Base-by-base conservation (phyloP, 2,113 vertebrate species). In the Tenrec ecaudatus region DNA sequence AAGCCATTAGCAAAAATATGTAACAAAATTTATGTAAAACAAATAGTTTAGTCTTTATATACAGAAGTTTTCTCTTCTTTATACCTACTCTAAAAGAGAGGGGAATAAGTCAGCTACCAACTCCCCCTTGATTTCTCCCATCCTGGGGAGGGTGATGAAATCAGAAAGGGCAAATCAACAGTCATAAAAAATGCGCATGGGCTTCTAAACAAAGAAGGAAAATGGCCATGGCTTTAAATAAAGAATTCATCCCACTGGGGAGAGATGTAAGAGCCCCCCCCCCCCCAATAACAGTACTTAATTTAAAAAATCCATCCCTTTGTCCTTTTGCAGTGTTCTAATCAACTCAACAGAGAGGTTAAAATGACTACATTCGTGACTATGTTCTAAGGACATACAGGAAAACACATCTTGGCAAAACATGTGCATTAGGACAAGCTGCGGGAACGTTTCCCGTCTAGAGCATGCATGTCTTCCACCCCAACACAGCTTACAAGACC, bases 381-480 rank as follows among this genome's bases (percentile, higher is more conserved):
- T 93, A 27, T 4, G 71, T 86, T 90, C 73, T 88, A 84, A 96
- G 96, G 85, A 90, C 87, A 76, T 97, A 97, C 94, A 95, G 93
- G 78, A 79, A 88, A 58, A 62, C 90, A 96, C 96, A 94, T 95
- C 96, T 97, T 92, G 91, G 95, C 88, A 97, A 95, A 98, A 98
- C 97, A 98, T 97, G 95, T 96, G 98, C 98, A 79, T 91, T 86
- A 97, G 96, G 97, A 98, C 98, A 95, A 94, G 93, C 96, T 11
- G 93, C 95, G 79, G 84, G 82, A 43, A 89, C 91, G 0, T 36
- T 78, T 92, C 88, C 94, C 87, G 47, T 81, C 81, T 66, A 97
- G 95, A 96, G 98, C 99, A 99, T 99, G 99, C 99, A 98, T 20
- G 79, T 22, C 96, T 86, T 86, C 92, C 96, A 93, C 66, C 97